Conservation (phyloP, 2,113 vertebrate species). For the Edolisoma coerulescens region DNA sequence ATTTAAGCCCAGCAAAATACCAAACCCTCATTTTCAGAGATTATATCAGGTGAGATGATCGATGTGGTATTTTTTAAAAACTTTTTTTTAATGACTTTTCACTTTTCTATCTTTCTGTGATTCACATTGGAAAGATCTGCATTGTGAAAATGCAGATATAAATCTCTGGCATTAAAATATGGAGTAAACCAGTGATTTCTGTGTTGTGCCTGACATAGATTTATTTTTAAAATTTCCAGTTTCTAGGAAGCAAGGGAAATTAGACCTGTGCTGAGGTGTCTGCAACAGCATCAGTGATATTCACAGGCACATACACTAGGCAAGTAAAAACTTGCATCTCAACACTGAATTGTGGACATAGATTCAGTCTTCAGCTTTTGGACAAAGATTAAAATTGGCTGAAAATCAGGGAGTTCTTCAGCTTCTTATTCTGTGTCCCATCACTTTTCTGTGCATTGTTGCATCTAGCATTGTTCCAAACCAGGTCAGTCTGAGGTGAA, state of each 20-base stretch:
- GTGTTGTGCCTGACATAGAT: background rate
- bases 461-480: background rate
- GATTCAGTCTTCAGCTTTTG: background rate
- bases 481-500: background rate
- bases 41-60: slow-evolving; percentile 86
- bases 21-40: slow-evolving; percentile 93
- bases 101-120: background rate
- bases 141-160: background rate
- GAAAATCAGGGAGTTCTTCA: background rate
- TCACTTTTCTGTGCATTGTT: background rate
- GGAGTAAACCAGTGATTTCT: background rate
- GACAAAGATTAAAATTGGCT: background rate
- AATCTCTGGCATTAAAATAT: background rate
- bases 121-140: background rate
- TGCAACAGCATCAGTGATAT: background rate
- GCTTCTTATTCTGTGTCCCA: background rate
- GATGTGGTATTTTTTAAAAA: background rate
- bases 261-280: background rate
- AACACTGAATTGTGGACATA: background rate
- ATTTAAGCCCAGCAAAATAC: slow-evolving; percentile 84
- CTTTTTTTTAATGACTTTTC: background rate
- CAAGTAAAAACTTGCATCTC: background rate
- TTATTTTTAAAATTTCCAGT: background rate
- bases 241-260: background rate
- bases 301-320: background rate